Evolutionary conservation across 1,140 invertebrate genomes (phyloP), one percentile per base, ranked within the genome.

Genomic region (Drosophila albomicans): DNA sequence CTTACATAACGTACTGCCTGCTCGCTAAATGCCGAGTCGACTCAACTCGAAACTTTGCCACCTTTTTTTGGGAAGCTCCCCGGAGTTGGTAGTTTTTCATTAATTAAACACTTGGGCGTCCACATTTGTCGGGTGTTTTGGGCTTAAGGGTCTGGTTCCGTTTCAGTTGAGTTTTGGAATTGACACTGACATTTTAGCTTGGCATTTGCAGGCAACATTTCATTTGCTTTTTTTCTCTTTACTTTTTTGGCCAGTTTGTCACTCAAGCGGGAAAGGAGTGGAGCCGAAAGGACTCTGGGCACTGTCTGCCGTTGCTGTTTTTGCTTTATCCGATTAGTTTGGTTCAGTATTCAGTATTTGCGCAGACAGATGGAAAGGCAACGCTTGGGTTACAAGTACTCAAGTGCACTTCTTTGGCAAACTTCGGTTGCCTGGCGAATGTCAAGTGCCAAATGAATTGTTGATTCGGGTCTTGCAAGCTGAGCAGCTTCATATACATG

Each of bases 81-180:
- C 43, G 16, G 32, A 65, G 65, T 64, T 68, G 38, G 66, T 70
- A 76, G 84, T 62, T 76, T 74, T 84, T 84, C 58, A 80, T 78
- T 88, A 84, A 89, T 87, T 78, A 78, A 87, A 80, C 67, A 72
- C 52, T 71, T 56, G 54, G 63, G 25, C 30, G 43, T 35, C 38
- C 15, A 56, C 28, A 72, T 68, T 68, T 68, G 54, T 66, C 54
- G 62, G 62, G 8, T 48, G 48, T 25, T 61, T 61, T 30, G 25
- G 20, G 28, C 15, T 41, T 46, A 20, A 45, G 43, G n/a, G 38
- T 48, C 20, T 43, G 20, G 8, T 30, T 38, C 30, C 52, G 52
- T 38, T 56, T 48, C 46, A 48, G 1, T 48, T 48, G 6, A 48
- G 6, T 43, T 43, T 74, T 56, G 46, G 11, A 64, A 46, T 62